These are phyloP conservation scores for Anarsia innoxiella DNA, from an alignment of 2,888 invertebrate species.

Conservation along the genomic window DNA sequence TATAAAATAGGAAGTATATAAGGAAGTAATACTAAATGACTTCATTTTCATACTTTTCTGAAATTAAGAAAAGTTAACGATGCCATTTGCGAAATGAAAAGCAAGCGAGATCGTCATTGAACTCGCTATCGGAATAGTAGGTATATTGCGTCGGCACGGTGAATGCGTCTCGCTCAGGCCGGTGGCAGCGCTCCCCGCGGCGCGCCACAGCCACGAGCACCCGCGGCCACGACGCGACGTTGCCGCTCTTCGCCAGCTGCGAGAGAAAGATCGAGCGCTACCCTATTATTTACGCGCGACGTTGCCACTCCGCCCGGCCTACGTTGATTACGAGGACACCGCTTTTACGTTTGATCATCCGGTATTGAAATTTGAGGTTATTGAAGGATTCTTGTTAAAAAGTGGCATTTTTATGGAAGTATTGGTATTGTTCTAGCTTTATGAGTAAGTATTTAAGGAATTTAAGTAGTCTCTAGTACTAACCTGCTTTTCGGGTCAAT, in stretches of 20 bases:
- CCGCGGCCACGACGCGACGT: conserved; percentile 47
- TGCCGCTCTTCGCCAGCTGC: conserved; percentile 71
- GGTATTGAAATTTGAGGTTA: conserved; percentile 46
- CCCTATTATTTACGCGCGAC: conserved; percentile 75
- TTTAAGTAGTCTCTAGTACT: conserved; percentile 33
- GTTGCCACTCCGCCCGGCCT: conserved; percentile 69
- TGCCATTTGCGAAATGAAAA: conserved; percentile 20
- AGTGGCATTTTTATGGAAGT: conserved; percentile 23
- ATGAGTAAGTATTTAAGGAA: conserved; percentile 16
- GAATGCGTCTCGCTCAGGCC: conserved; percentile 49
- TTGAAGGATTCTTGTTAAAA: conserved; percentile 28
- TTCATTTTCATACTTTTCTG: no score
- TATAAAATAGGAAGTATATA: neutral
- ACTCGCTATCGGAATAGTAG: conserved; percentile 48
- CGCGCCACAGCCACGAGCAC: conserved; percentile 43
- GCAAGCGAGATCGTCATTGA: conserved; percentile 38
- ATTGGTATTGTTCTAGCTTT: conserved; percentile 18
- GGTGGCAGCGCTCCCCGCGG: conserved; percentile 41
- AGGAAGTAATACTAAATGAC: neutral
- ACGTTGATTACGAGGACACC: conserved; percentile 76
- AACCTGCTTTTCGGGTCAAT: conserved; percentile 23
- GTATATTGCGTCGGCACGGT: conserved; percentile 55
- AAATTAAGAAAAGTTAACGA: neutral
- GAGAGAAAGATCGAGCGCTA: conserved; percentile 66
- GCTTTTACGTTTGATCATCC: conserved; percentile 72